Evolutionary conservation across 2,113 vertebrate genomes (phyloP), one percentile per base, ranked within the genome.

Genomic region (Synodontis membranacea): DNA sequence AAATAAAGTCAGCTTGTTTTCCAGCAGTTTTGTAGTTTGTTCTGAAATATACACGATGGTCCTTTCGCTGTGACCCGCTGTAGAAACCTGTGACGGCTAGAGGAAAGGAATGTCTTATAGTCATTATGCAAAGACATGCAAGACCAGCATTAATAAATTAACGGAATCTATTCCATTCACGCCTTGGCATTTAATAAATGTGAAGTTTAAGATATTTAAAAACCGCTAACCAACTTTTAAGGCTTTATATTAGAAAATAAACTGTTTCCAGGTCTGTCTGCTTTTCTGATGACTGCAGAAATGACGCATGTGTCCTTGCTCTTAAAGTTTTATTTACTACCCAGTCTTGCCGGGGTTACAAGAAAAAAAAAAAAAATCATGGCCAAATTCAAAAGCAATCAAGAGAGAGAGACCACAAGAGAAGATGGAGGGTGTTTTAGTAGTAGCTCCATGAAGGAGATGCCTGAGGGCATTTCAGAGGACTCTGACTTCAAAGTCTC

Each of bases 401-500:
- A n/a, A 37, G 34, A 74, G 83, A 8, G 52, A 76, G 52, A 75
- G 50, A n/a, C 21, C 84, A 78, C 34, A 58, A 86, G 84, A 84
- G 83, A 83, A 46, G 48, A 86, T 50, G 66, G 66, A 66, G 74
- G n/a, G 17, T 78, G 39, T 82, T 60, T 72, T 82, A 70, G 82
- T 74, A 87, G 84, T 81, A 87, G 89, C 90, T 89, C 90, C 72
- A 68, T 87, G 90, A 91, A 93, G 91, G 85, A 88, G 87, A 90
- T 10, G 91, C 93, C 93, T 91, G 80, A 42, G 92, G 94, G 89
- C 89, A 46, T 92, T 90, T 92, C 89, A 88, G 92, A 90, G 90
- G 89, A 91, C 89, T 93, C 87, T 85, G 91, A 92, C 93, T 93
- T 94, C 93, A 94, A 93, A 94, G 93, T 93, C 88, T 92, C 89